phyloP scores from a whole-genome alignment of 2,888 invertebrate genomes.

The Heterodera filipjevi region DNA sequence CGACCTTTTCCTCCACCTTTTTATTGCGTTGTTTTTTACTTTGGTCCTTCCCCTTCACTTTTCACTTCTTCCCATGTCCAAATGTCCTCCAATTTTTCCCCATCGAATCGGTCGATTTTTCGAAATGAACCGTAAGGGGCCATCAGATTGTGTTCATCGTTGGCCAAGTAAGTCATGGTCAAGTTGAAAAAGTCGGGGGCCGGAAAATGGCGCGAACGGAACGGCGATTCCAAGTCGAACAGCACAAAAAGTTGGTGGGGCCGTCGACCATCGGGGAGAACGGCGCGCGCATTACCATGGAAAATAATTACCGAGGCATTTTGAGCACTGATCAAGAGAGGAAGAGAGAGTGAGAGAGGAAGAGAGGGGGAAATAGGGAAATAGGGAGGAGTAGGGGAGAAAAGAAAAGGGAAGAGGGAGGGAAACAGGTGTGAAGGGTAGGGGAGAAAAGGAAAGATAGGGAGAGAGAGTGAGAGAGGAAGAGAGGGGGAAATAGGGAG shows the following conservation, averaged over 20 bases:
- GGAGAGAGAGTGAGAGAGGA: too few relatives aligned
- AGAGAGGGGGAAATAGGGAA: too few relatives aligned
- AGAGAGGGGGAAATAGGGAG: too few relatives aligned
- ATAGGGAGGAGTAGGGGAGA: neutral
- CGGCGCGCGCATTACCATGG: neutral
- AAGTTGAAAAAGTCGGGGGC: conserved; percentile 17
- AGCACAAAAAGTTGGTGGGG: conserved; percentile 16
- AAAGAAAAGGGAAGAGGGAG: too few relatives aligned
- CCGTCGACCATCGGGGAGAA: neutral
- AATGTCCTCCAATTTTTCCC: neutral
- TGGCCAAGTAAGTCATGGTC: conserved; percentile 21
- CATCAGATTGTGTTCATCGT: conserved; percentile 22
- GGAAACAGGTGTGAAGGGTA: too few relatives aligned
- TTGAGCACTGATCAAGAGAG: conserved; percentile 7
- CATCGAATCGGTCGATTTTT: neutral
- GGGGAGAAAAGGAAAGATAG: too few relatives aligned
- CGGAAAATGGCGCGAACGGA: neutral
- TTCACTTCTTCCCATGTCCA: conserved; percentile 22
- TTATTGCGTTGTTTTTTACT: neutral
- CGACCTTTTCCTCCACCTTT: conserved; percentile 1
- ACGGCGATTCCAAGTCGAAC: conserved; percentile 26
- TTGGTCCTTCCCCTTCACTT: neutral
- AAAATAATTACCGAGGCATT: conserved; percentile 17
- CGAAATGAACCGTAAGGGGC: conserved; percentile 20
- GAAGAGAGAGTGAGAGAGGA: too few relatives aligned